Base-by-base conservation (phyloP, 53 echinoderm and acorn worm genomes). In the Temnopleurus reevesii region DNA sequence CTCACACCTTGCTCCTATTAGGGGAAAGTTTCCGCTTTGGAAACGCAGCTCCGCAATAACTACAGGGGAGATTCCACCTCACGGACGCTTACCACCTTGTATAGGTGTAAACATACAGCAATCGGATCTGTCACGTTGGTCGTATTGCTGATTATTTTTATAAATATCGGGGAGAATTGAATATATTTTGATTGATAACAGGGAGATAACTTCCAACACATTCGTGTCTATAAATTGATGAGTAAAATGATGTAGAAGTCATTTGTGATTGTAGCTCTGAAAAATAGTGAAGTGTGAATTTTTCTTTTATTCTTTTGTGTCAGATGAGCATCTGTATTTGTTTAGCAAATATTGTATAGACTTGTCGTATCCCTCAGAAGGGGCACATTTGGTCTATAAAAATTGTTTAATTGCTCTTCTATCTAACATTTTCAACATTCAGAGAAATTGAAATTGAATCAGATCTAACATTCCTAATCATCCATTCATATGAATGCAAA, bases 121-220 rank as follows among this genome's bases (percentile, higher is more conserved):
- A 83, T 83, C 83, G 55, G 55, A 83, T 5, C 55, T 55, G 23
- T 15, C 83, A 83, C 83, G 30, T 53, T 83, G 55, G 24, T 19
- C 15, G 28, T 49, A 10, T 51, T 49, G 29, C 83, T 55, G 83
- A 36, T 27, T 54, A 36, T 55, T 55, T 83, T 36, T 31, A 55
- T 35, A 33, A 83, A 83, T 55, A 83, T 83, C 12, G 83, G 55
- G 54, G 23, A 53, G 56, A 55, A 35, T 35, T 35, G 29, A 49
- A 79, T 49, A 83, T 83, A 83, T 83, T 83, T 83, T 12, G 81
- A 81, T 35, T 55, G 83, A 83, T 34, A 83, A 83, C 55, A 83
- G 57, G 55, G 81, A 53, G 7, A 77, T 15, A 81, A 83, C 83
- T 83, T 83, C 83, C 54, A 83, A 83, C 54, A 35, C 83, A 55